These are phyloP conservation scores for Protonemura montana DNA, from an alignment of 2,888 invertebrate genomes.

Conservation along the genomic window DNA sequence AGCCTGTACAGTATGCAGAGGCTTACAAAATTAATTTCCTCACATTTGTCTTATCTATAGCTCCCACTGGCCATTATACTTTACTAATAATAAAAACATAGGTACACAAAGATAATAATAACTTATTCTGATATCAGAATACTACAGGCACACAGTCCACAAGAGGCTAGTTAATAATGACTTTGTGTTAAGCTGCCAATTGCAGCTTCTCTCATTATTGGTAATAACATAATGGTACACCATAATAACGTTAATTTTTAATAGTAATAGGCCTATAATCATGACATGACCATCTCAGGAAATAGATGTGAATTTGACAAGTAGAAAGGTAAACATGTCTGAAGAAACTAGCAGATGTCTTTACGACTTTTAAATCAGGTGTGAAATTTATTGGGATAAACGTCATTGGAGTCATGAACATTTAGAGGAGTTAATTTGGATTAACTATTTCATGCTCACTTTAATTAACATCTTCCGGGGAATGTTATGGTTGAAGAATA, in stretches of 20 bases:
- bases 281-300: constrained; percentile 26
- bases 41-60: constrained; percentile 27
- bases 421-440: constrained; percentile 35
- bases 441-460: neutral
- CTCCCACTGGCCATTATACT: constrained; percentile 20
- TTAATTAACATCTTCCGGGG: neutral
- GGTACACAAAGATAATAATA: constrained; percentile 43
- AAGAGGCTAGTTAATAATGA: constrained; percentile 45
- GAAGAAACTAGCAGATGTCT: neutral
- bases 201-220: constrained; percentile 18
- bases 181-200: constrained; percentile 30
- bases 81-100: constrained; percentile 20
- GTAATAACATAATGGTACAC: constrained; percentile 29
- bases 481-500: neutral
- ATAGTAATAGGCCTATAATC: constrained; percentile 41
- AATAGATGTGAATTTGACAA: constrained; percentile 36
- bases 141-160: constrained; percentile 50
- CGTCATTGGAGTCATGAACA: neutral
- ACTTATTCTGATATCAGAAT: constrained; percentile 41
- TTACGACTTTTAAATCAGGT: neutral
- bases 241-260: constrained; percentile 17
- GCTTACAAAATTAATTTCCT: constrained; percentile 20
- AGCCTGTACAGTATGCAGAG: constrained; percentile 20
- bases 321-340: constrained; percentile 35
- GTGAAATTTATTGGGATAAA: neutral